phyloP scores from a whole-genome alignment of 2,113 vertebrate species.

The Cryptoleucopteryx plumbea region DNA sequence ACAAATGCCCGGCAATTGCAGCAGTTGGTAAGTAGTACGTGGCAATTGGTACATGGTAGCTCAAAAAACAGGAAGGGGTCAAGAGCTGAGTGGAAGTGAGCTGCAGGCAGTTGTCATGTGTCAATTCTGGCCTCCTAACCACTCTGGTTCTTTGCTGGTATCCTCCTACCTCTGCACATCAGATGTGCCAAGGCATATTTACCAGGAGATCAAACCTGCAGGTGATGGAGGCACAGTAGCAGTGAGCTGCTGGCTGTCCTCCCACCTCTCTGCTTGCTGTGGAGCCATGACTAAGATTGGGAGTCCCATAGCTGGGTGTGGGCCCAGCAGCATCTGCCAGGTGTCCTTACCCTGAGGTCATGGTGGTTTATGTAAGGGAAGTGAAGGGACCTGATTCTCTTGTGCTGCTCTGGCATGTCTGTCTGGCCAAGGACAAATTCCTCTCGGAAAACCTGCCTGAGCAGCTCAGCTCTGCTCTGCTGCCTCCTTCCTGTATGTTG shows the following conservation, averaged over 20 bases:
- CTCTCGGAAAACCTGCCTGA: constrained; percentile 61
- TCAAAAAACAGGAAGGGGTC: not conserved
- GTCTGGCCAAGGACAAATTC: constrained; percentile 60
- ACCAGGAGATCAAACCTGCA: not conserved
- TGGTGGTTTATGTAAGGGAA: constrained; percentile 23
- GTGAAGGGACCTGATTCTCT: constrained; percentile 6
- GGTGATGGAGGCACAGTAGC: not conserved
- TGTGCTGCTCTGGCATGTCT: constrained; percentile 38
- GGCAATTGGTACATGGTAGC: not conserved
- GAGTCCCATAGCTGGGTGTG: not conserved
- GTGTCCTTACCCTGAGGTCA: constrained; percentile 38
- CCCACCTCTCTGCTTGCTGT: not conserved
- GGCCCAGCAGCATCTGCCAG: not conserved
- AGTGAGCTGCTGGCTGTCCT: not conserved
- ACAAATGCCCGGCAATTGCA: constrained; percentile 90
- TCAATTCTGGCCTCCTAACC: not conserved
- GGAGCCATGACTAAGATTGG: not conserved
- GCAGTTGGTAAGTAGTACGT: constrained; percentile 83
- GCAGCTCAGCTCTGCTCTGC: constrained; percentile 44
- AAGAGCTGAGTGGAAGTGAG: not conserved
- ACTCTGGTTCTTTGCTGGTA: not conserved
- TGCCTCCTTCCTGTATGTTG: constrained; percentile 38
- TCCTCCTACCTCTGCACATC: not conserved
- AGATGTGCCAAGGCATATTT: not conserved
- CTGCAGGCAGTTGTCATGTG: not conserved